Conservation (phyloP, 2,113 vertebrate species). For the Crotalus tigris region DNA sequence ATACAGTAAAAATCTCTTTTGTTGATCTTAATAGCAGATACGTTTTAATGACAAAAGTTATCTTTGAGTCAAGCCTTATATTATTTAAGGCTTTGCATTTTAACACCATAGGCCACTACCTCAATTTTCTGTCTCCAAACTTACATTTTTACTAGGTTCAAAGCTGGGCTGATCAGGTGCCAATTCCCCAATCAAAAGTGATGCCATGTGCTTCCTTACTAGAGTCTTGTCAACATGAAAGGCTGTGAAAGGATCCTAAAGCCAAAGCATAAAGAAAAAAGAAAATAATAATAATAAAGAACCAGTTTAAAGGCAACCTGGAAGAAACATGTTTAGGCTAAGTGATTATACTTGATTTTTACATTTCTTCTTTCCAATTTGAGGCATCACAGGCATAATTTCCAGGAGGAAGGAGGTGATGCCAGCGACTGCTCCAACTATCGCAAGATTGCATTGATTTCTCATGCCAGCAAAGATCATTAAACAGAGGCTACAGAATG, state of each 20-base stretch:
- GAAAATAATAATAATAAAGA: background rate
- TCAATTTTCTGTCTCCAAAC: background rate
- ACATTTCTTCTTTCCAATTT: background rate
- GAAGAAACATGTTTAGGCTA: background rate
- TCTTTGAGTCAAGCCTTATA: background rate
- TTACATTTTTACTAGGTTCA: constrained; percentile 44
- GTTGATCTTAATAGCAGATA: background rate
- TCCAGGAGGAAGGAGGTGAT: background rate
- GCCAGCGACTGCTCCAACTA: too few relatives aligned
- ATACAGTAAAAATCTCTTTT: background rate
- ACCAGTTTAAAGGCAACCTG: background rate
- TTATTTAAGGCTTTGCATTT: background rate
- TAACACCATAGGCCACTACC: background rate
- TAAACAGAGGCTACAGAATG: too few relatives aligned
- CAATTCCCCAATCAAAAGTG: constrained; percentile 46
- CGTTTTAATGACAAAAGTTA: background rate
- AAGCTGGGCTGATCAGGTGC: constrained; percentile 34
- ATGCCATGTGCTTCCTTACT: constrained; percentile 32
- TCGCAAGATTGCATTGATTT: too few relatives aligned
- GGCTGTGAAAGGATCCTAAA: constrained; percentile 46
- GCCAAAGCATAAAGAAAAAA: background rate
- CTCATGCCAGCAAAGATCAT: too few relatives aligned
- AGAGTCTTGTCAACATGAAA: constrained; percentile 37
- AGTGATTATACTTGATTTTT: background rate
- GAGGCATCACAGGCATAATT: background rate